Evolutionary conservation across 2,797 vertebrate genomes (phyloP), one percentile per base, ranked within the genome.

Genomic region (Xiphophorus birchmanni): DNA sequence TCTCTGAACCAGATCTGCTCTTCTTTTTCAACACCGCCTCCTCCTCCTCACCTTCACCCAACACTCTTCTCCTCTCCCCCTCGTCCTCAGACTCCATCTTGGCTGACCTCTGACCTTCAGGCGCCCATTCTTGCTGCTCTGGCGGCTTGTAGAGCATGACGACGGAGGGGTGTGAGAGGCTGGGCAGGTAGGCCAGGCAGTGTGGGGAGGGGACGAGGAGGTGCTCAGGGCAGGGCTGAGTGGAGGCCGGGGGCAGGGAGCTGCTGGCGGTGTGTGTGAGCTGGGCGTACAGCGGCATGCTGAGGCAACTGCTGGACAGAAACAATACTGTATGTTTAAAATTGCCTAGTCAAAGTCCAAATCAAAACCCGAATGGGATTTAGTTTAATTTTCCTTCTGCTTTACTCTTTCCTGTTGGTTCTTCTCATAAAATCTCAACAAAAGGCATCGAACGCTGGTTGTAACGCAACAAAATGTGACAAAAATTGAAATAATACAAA

Each of bases 121-220:
- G 42, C 2, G 1, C 8, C 18, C n/a, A 21, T 5, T 80, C 8
- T 0, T 52, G 67, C 37, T 23, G 47, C 76, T 87, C 92, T 42
- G 0, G 79, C 44, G 92, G 83, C 1, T 95, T 89, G 2, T 94
- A 98, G 44, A 98, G 81, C 97, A 98, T 97, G 78, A 98, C 93
- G 81, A 99, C 87, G 0, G 97, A 96, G 18, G 96, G 91, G 80
- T 97, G 97, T 1, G 97, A 96, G 85, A 98, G 92, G 84, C 91
- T 90, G 83, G 94, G 91, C 78, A 96, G 88, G 74, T 96, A 98
- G 54, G 98, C 90, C 81, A 97, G 80, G 42, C 97, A 92, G 17
- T 96, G 96, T 42, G 94, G 54, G 0, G 89, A 15, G 2, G 92
- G 21, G 86, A 91, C 2, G 44, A 92, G 94, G 84, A 89, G 73